Base-by-base conservation (phyloP, 2,113 vertebrate genomes). In the Epinephelus moara region DNA sequence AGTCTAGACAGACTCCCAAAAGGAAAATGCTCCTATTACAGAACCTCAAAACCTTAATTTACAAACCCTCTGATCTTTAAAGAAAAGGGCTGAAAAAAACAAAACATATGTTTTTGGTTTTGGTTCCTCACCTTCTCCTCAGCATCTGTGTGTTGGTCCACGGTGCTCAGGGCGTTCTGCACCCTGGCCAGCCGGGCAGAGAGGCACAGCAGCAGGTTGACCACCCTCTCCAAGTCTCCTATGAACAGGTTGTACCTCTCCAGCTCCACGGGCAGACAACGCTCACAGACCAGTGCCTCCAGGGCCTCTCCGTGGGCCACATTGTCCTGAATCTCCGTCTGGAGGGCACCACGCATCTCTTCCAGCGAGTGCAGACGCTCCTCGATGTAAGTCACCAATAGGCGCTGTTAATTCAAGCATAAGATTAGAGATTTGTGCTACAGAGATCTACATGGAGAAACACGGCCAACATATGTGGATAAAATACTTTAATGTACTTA, bases 221-320 rank as follows among this genome's bases (percentile, higher is more conserved):
- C 92, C 17, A 99, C 98, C 6, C 97, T 96, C 93, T 99, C 97
- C 89, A 99, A 89, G 93, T 99, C 98, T 0, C 94, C 96, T 0
- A 99, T 94, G 93, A 99, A 99, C 80, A 96, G 94, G 70, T 78
- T 30, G 94, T 98, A 99, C 19, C 96, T 92, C 90, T 99, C 96
- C 4, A 96, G 91, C 79, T 99, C 98, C 0, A 95, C 89, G 0
- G 97, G 95, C 3, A 91, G 80, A 91, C 97, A 99, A 30, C 92
- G 37, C 0, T 88, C 92, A 6, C 50, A 49, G 18, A 99, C 94
- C 11, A 79, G 47, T 0, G 82, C 90, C 90, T 96, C 90, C 81
- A 98, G 90, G 6, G 90, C 87, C 18, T 80, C 55, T 0, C 96
- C 93, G 0, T 67, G 47, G 63, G 4, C 42, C 0, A 55, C 40